Evolutionary conservation across 2,113 vertebrate genomes (phyloP).

Genomic region (Sinocyclocheilus rhinocerous): DNA sequence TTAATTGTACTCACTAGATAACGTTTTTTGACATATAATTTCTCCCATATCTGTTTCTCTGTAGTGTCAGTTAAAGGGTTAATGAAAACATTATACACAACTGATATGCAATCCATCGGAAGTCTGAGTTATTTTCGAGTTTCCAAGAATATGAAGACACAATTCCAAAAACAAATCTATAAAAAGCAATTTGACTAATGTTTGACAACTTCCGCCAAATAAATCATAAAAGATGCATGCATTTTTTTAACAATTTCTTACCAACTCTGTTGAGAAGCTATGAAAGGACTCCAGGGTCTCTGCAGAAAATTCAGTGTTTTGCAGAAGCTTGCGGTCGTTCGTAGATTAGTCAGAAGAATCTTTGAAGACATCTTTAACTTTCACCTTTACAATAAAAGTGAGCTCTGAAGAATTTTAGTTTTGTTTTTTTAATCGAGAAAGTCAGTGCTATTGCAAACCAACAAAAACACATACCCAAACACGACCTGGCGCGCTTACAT

Average conservation of each 20-base stretch:
- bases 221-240: not conserved
- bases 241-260: slow-evolving; percentile 49
- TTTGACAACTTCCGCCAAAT: not conserved
- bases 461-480: not conserved
- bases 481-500: not conserved
- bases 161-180: not conserved
- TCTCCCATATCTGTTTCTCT: not conserved
- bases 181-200: not conserved
- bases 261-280: slow-evolving; percentile 55
- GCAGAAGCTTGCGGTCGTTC: slow-evolving; percentile 5
- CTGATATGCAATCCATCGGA: not conserved
- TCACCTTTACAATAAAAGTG: not conserved
- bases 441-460: not conserved
- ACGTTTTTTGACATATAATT: not conserved
- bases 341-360: slow-evolving; percentile 44
- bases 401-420: not conserved
- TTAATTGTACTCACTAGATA: not conserved
- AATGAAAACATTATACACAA: not conserved
- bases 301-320: not conserved
- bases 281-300: slow-evolving; percentile 42
- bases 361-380: slow-evolving; percentile 53
- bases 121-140: not conserved
- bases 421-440: not conserved
- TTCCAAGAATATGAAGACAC: not conserved
- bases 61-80: not conserved